Conservation (phyloP, 1,140 invertebrate species). For the Berghia stephanieae region DNA sequence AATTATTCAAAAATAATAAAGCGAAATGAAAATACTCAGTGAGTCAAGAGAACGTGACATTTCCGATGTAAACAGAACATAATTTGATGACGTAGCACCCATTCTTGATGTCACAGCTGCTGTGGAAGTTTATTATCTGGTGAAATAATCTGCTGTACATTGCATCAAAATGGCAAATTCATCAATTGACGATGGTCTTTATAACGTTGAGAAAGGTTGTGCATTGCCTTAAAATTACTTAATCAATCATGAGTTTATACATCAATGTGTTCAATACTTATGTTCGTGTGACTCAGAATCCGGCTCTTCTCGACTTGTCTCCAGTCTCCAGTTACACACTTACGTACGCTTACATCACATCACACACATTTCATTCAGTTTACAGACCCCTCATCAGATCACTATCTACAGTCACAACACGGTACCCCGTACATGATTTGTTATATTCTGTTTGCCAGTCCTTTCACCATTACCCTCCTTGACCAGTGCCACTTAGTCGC, state of each 20-base stretch:
- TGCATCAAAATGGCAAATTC: background rate
- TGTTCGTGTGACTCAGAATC: background rate
- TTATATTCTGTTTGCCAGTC: no score
- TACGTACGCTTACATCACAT: background rate
- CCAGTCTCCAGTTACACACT: background rate
- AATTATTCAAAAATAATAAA: background rate
- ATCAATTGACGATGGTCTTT: background rate
- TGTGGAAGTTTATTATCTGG: background rate
- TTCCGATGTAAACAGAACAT: constrained; percentile 15
- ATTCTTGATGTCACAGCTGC: background rate
- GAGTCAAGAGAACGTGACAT: background rate
- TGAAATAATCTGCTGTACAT: background rate
- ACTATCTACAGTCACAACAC: no score
- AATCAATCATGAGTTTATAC: no score
- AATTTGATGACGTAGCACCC: background rate
- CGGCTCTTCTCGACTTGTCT: background rate
- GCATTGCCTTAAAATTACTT: background rate
- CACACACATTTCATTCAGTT: no score
- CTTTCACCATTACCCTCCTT: no score
- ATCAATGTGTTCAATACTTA: background rate
- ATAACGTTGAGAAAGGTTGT: background rate
- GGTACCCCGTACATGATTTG: no score
- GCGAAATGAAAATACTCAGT: no score
- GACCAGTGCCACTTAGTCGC: no score
- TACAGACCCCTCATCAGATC: no score